Percentiles rank a stretch among this genome's conserved stretches.
These are phyloP conservation scores for Phortica okadai DNA, from an alignment of 2,888 invertebrate genomes.

Conservation along the genomic window DNA sequence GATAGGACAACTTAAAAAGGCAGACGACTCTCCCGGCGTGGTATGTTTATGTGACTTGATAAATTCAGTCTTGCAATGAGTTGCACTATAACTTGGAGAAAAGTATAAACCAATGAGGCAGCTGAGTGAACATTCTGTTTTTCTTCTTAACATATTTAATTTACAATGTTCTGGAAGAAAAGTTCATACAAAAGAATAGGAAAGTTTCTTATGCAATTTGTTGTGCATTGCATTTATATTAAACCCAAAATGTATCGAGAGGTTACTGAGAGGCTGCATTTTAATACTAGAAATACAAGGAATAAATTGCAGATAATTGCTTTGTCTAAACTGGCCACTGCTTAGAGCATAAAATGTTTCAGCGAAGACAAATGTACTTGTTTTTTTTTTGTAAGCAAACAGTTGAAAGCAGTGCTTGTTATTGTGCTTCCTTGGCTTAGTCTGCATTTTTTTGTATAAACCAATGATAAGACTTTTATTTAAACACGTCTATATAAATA, in stretches of 20 bases:
- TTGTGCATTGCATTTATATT: not conserved
- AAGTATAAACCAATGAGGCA: not conserved
- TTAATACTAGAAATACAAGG: constrained; percentile 13
- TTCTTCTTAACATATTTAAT: constrained; percentile 19
- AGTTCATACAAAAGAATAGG: constrained; percentile 1
- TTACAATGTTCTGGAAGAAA: not conserved
- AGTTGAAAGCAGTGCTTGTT: not conserved
- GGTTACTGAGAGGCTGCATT: not conserved
- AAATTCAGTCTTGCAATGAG: not conserved
- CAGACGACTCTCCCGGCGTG: not conserved
- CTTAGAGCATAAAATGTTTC: constrained; percentile 68
- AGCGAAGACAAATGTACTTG: constrained; percentile 69
- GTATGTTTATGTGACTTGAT: constrained; percentile 13
- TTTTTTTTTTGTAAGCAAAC: not conserved
- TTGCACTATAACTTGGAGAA: not conserved
- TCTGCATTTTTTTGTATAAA: constrained; percentile 54
- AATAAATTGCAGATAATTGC: constrained; percentile 75
- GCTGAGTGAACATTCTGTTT: not conserved
- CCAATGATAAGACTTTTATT: constrained; percentile 69
- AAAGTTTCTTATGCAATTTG: constrained; percentile 10
- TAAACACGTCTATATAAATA: constrained; percentile 47
- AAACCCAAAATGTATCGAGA: not conserved
- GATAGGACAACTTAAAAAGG: not conserved
- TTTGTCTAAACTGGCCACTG: constrained; percentile 49
- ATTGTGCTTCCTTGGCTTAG: not conserved